These are phyloP conservation scores for Copidosoma floridanum DNA, from an alignment of 1,140 invertebrate species.

Conservation along the genomic window DNA sequence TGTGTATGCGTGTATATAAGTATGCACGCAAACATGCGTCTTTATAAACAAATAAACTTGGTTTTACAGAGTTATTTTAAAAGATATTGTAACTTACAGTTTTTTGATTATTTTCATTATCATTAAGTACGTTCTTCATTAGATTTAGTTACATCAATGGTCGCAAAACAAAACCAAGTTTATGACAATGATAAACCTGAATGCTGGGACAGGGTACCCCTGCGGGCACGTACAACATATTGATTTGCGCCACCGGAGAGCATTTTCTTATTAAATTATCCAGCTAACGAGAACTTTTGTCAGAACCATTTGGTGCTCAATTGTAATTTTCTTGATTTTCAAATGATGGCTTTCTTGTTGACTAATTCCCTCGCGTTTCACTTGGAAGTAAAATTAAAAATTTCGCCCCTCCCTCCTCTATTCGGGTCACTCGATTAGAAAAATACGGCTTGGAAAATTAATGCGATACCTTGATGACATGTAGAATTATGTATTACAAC, in stretches of 20 bases:
- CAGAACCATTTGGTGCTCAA: slow-evolving; percentile 5
- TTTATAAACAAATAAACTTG: slow-evolving; percentile 23
- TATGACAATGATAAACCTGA: slow-evolving; percentile 74
- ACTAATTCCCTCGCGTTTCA: slow-evolving; percentile 4
- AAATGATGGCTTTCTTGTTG: slow-evolving; percentile 22
- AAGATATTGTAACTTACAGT: neutral
- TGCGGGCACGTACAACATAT: slow-evolving; percentile 64
- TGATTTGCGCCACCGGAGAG: slow-evolving; percentile 39
- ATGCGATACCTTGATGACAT: slow-evolving; percentile 28
- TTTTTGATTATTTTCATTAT: too few species aligned
- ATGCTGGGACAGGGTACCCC: slow-evolving; percentile 97
- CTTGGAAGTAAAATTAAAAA: neutral
- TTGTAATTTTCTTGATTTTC: neutral
- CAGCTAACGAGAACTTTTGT: neutral
- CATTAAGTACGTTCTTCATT: too few species aligned
- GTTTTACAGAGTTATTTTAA: neutral
- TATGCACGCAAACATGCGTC: neutral
- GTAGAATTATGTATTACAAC: too few species aligned
- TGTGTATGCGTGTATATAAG: neutral
- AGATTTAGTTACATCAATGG: too few species aligned
- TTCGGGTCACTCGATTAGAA: too few species aligned
- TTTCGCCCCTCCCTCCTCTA: too few species aligned
- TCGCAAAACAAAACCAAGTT: slow-evolving; percentile 49
- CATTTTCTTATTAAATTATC: slow-evolving; percentile 25
- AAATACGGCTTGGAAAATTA: slow-evolving; percentile 1